Evolutionary conservation across 2,113 vertebrate species (phyloP).

Genomic region (Uria lomvia): DNA sequence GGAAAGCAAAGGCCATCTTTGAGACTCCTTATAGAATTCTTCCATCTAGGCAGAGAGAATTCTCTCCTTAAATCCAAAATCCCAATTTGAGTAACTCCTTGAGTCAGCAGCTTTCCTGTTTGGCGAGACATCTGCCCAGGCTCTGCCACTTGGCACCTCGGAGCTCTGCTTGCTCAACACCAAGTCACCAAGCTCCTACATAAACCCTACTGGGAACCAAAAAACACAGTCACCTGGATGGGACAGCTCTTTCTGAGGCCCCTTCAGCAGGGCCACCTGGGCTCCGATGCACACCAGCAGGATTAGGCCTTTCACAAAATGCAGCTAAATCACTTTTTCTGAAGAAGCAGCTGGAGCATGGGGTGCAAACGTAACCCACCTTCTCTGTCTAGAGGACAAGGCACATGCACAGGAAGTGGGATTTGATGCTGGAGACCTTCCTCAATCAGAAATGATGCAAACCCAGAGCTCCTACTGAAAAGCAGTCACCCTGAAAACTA

Average conservation of each 20-base stretch:
- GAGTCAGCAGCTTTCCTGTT: neutral
- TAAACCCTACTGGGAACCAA: neutral
- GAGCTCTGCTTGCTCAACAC: neutral
- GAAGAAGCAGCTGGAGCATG: neutral
- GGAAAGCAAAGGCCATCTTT: neutral
- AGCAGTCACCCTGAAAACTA: neutral
- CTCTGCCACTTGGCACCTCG: neutral
- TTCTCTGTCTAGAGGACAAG: neutral
- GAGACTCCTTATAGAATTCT: neutral
- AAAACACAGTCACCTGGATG: neutral
- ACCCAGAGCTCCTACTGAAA: neutral
- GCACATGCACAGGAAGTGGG: neutral
- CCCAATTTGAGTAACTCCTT: neutral
- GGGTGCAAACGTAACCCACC: neutral
- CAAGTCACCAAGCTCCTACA: neutral
- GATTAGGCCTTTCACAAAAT: neutral
- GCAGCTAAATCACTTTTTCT: neutral
- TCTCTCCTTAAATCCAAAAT: neutral
- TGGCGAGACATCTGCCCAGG: neutral
- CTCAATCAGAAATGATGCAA: neutral
- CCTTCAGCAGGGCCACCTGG: neutral
- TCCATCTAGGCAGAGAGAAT: accelerated
- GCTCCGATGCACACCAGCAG: neutral
- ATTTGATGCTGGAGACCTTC: neutral
- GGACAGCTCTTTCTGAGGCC: neutral